phyloP scores from a whole-genome alignment of 2,113 vertebrate genomes.

The Accipiter cooperii region DNA sequence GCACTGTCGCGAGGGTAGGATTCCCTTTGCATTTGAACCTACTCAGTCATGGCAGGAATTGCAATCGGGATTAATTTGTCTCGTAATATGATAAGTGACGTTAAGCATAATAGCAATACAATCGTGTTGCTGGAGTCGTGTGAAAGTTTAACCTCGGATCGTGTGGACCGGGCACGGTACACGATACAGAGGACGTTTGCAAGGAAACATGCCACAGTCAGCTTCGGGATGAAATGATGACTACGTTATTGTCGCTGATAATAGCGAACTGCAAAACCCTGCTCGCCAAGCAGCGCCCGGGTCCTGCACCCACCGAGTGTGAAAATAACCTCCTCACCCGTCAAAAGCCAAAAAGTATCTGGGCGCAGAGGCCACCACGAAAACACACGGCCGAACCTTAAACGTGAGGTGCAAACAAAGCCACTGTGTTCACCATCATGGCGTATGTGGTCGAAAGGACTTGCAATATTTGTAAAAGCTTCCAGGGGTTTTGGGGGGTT shows the following conservation, averaged over 20 bases:
- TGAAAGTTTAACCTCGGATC: not conserved
- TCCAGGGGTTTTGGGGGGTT: not conserved
- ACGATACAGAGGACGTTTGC: not conserved
- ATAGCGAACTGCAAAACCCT: not conserved
- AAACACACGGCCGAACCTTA: not conserved
- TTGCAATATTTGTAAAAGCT: not conserved
- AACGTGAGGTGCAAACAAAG: constrained; percentile 28
- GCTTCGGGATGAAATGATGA: not conserved
- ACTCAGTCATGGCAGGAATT: not conserved
- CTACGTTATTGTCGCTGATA: not conserved
- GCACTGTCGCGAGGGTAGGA: not conserved
- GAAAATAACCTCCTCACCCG: not conserved
- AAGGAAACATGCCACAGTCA: not conserved
- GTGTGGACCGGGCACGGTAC: not conserved
- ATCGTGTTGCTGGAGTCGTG: not conserved
- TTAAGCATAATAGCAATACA: not conserved
- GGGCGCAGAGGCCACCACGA: not conserved
- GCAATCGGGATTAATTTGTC: not conserved
- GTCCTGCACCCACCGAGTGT: not conserved
- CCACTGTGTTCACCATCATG: constrained; percentile 7
- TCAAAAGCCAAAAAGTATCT: not conserved
- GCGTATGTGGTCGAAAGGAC: not conserved
- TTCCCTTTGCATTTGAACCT: not conserved
- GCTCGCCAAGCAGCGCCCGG: not conserved
- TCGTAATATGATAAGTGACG: not conserved